phyloP scores from a whole-genome alignment of 2,888 invertebrate species.

The Acronicta leporina region DNA sequence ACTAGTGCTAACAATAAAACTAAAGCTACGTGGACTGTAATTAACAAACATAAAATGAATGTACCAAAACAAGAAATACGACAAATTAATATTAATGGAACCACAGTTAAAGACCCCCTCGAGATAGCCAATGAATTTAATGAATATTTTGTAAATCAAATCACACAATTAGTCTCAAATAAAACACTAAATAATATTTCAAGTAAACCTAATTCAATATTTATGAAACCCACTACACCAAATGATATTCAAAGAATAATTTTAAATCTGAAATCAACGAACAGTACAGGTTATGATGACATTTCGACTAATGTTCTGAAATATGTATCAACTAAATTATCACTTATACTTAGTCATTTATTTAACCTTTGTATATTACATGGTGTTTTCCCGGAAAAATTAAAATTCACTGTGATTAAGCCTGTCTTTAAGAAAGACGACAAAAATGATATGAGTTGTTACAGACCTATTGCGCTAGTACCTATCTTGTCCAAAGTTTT shows the following conservation, averaged over 20 bases:
- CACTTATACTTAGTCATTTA: neutral
- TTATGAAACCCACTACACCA: neutral
- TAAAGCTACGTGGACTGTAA: constrained; percentile 2
- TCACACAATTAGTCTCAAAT: neutral
- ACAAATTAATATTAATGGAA: constrained; percentile 2
- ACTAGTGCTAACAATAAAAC: neutral
- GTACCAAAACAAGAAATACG: constrained; percentile 3
- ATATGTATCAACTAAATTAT: constrained; percentile 2
- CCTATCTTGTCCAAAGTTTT: too few relatives aligned
- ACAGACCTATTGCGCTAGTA: neutral
- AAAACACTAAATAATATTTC: neutral
- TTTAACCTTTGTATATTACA: neutral
- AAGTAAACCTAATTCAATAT: constrained; percentile 1
- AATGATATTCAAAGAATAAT: neutral
- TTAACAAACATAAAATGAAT: neutral
- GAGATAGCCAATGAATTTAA: neutral
- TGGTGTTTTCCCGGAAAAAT: neutral
- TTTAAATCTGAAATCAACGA: neutral
- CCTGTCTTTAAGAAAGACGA: neutral
- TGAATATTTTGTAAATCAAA: too few relatives aligned
- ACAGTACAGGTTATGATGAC: neutral
- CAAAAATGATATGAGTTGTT: neutral
- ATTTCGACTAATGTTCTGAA: neutral
- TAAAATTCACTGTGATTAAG: neutral
- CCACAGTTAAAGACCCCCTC: neutral